A percentile compares a stretch with the other conserved stretches of the same genome.
Evolutionary conservation across 2,888 invertebrate species (phyloP).

Genomic region (Ichneumoninae sp.): DNA sequence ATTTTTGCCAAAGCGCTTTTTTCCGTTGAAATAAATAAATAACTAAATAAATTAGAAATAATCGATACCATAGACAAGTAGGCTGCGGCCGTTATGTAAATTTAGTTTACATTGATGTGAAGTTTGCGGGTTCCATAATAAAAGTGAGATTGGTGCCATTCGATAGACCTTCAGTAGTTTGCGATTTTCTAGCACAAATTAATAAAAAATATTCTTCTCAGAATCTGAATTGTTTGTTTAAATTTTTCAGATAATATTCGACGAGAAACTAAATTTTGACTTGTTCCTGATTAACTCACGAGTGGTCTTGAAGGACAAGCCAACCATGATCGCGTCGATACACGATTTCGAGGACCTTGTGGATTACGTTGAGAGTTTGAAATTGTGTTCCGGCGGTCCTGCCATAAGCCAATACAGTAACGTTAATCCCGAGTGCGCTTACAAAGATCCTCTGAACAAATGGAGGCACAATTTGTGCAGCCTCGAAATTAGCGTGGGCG

Average conservation of each 20-base stretch:
- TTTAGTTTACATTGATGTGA: too few species aligned
- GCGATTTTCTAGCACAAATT: too few species aligned
- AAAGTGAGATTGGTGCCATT: too few species aligned
- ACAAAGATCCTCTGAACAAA: slow-evolving; percentile 70
- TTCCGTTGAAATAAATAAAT: too few species aligned
- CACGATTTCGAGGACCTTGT: slow-evolving; percentile 70
- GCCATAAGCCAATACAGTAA: slow-evolving; percentile 67
- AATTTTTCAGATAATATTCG: slow-evolving; percentile 70
- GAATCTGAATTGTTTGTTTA: background rate
- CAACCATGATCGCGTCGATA: slow-evolving; percentile 61
- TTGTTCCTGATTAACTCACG: slow-evolving; percentile 69
- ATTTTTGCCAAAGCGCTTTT: too few species aligned
- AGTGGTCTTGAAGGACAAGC: slow-evolving; percentile 68
- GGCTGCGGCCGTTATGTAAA: too few species aligned
- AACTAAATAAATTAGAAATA: too few species aligned
- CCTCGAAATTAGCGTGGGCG: slow-evolving; percentile 66
- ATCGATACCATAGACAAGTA: too few species aligned
- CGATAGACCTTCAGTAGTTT: too few species aligned
- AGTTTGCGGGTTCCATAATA: too few species aligned
- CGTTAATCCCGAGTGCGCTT: slow-evolving; percentile 72
- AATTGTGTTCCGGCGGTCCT: slow-evolving; percentile 72
- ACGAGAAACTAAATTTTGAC: slow-evolving; percentile 70
- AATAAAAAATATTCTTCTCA: too few species aligned
- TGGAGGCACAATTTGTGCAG: slow-evolving; percentile 74
- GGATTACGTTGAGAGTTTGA: slow-evolving; percentile 68